Percentiles rank a stretch among this genome's conserved stretches.
These are phyloP conservation scores for Steinernema hermaphroditum DNA, from an alignment of 2,888 invertebrate species.

Conservation along the genomic window DNA sequence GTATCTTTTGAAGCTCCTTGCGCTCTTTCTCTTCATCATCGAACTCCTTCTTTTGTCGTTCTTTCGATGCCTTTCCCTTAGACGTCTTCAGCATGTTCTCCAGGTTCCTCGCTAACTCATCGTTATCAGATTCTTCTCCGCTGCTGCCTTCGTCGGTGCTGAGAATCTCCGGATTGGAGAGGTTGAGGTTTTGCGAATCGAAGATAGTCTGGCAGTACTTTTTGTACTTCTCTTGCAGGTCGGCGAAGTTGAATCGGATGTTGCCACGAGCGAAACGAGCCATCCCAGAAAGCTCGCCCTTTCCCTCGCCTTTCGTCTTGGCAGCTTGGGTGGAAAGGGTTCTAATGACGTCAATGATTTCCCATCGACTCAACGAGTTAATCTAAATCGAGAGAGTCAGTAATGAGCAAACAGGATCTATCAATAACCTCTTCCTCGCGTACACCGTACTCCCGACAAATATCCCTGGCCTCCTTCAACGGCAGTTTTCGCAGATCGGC, in stretches of 20 bases:
- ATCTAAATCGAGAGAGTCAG: constrained; percentile 64
- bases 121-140: constrained; percentile 83
- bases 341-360: constrained; percentile 94
- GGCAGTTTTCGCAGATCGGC: constrained; percentile 93
- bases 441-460: constrained; percentile 91
- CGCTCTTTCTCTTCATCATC: constrained; percentile 95
- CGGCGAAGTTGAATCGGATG: constrained; percentile 87
- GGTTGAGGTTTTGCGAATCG: constrained; percentile 88
- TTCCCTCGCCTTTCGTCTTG: constrained; percentile 51
- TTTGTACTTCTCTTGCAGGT: constrained; percentile 95
- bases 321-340: constrained; percentile 97
- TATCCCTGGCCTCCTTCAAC: constrained; percentile 90
- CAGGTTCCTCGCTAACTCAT: constrained; percentile 93
- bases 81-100: constrained; percentile 78
- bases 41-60: constrained; percentile 50
- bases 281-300: constrained; percentile 75
- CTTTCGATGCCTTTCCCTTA: background rate
- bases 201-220: constrained; percentile 98
- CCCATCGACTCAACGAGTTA: constrained; percentile 71
- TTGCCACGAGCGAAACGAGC: constrained; percentile 97
- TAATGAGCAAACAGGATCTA: background rate
- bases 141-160: constrained; percentile 96
- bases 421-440: constrained; percentile 83
- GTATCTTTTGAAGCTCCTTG: constrained; percentile 87
- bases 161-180: constrained; percentile 86